Base-by-base conservation (phyloP, 2,888 invertebrate species). In the Acholoe squamosa region DNA sequence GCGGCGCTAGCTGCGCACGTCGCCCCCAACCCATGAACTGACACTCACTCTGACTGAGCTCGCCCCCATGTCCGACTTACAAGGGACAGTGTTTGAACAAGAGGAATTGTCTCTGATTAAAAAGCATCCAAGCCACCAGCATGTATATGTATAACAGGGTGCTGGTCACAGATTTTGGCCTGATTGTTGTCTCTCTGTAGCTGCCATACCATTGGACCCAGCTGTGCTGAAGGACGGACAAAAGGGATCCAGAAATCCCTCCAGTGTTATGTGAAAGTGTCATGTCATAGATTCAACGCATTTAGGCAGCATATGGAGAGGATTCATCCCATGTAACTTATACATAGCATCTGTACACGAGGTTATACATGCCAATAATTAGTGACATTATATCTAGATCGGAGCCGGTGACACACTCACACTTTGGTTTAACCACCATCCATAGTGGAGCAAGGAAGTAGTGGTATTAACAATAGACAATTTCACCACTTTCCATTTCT, bases 31-130 rank as follows among this genome's bases (percentile, higher is more conserved):
- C 3, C 43, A n/a, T n/a, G n/a, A n/a, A n/a, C 52, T 34, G 19
- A 12, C 16, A 14, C 34, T 52, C 19, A n/a, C n/a, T n/a, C n/a
- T n/a, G n/a, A n/a, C n/a, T 84, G 1, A 43, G 0, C 84, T n/a
- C n/a, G 28, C 56, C 86, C 52, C 31, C 52, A 86, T 52, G 54
- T 19, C 54, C 25, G 54, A 28, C 31, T 54, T 54, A 56, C 28
- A 5, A 31, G 5, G 52, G 52, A 52, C 86, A 25, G 19, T 86
- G 52, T 52, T 86, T 86, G 86, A 86, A 54, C 86, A 86, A 33
- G 86, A 86, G 86, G 86, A 86, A 86, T 86, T 86, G 86, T 86
- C 86, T 52, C 25, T 86, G 56, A 86, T 86, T 86, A 54, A 86
- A 86, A 86, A 86, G 86, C 54, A 86, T 86, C 52, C 28, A 22